These are phyloP conservation scores for Takifugu ocellatus DNA, from an alignment of 2,797 vertebrate species.

Conservation along the genomic window DNA sequence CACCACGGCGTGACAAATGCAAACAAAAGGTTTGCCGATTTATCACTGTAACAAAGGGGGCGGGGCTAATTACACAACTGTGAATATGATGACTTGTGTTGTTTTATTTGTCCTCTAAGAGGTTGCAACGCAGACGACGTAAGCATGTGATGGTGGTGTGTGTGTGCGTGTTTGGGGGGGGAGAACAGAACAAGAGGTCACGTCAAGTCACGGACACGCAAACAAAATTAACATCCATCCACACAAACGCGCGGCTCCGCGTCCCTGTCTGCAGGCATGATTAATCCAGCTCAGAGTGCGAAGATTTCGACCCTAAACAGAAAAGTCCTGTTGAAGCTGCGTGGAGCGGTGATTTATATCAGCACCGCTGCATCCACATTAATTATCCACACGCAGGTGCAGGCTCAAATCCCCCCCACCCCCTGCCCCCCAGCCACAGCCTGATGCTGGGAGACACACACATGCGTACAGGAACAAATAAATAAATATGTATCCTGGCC, in stretches of 20 bases:
- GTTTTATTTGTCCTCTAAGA: constrained; percentile 74
- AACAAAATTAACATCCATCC: constrained; percentile 30
- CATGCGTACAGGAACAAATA: constrained; percentile 12
- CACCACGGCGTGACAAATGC: constrained; percentile 76
- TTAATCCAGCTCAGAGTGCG: constrained; percentile 75
- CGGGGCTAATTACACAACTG: constrained; percentile 73
- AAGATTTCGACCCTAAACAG: constrained; percentile 83
- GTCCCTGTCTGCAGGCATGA: constrained; percentile 61
- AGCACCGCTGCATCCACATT: constrained; percentile 73
- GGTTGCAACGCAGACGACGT: constrained; percentile 51
- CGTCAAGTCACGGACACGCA: constrained; percentile 13
- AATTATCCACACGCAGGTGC: constrained; percentile 81
- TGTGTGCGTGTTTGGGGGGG: neutral
- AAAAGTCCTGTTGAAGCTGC: constrained; percentile 81
- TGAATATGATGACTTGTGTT: constrained; percentile 66
- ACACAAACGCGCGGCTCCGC: constrained; percentile 37
- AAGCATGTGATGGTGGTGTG: constrained; percentile 14
- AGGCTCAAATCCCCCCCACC: constrained; percentile 70
- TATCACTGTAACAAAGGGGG: constrained; percentile 68
- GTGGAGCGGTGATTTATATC: constrained; percentile 83
- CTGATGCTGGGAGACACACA: constrained; percentile 30
- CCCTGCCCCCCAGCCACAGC: constrained; percentile 61
- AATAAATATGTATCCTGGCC: constrained; percentile 44
- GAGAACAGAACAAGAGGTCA: constrained; percentile 33
- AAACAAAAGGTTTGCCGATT: constrained; percentile 81